These are phyloP conservation scores for Petrosia ficiformis DNA, from an alignment of 37 sponge, comb jelly and placozoan genomes.

Conservation along the genomic window DNA sequence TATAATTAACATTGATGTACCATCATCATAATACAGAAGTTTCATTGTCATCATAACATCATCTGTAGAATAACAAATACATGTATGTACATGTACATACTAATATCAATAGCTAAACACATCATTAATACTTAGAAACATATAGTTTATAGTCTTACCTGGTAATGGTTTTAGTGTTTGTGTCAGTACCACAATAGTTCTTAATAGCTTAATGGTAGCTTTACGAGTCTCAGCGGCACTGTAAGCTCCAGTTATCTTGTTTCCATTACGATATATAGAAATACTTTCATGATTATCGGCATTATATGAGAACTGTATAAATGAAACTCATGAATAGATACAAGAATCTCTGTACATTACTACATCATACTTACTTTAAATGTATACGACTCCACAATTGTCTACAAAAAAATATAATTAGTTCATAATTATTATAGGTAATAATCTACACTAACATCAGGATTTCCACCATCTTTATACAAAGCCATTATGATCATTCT, in stretches of 20 bases:
- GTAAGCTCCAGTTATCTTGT: conserved; percentile 55
- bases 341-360: neutral
- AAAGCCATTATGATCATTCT: conserved; percentile 50
- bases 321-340: neutral
- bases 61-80: conserved; percentile 11
- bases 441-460: conserved; percentile 38
- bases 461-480: conserved; percentile 44
- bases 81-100: too few species aligned
- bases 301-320: neutral
- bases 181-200: conserved; percentile 90
- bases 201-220: conserved; percentile 83
- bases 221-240: conserved; percentile 70
- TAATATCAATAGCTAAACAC: neutral
- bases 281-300: neutral
- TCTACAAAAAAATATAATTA: neutral
- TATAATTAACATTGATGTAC: conserved; percentile 14
- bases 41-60: conserved; percentile 96
- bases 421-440: neutral
- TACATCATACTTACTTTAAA: conserved; percentile 39
- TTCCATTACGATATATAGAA: conserved; percentile 48
- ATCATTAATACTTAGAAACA: neutral
- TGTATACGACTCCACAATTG: conserved; percentile 58
- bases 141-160: neutral
- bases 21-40: conserved; percentile 82
- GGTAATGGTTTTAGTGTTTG: conserved; percentile 91